phyloP scores from a whole-genome alignment of 2,797 vertebrate species.

The Limnodromus scolopaceus region DNA sequence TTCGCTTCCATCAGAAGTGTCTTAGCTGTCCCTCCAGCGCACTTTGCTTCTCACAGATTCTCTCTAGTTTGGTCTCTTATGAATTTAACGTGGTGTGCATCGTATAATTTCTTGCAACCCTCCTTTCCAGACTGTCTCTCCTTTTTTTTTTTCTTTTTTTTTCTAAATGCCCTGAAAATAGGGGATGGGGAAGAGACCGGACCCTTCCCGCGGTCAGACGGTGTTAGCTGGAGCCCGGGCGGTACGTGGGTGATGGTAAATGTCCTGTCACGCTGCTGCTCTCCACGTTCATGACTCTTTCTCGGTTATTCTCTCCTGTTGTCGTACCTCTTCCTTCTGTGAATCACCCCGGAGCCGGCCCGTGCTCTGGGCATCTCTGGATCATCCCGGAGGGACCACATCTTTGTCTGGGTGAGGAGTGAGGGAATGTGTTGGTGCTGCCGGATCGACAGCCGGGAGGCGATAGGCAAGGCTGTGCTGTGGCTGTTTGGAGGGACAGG shows the following conservation, averaged over 20 bases:
- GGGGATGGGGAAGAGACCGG: background rate
- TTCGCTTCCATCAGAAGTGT: background rate
- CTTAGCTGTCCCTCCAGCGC: background rate
- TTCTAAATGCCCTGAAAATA: background rate
- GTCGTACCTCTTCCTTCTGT: background rate
- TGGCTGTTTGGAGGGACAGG: background rate
- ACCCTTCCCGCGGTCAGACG: background rate
- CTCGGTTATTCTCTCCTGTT: background rate
- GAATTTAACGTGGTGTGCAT: background rate
- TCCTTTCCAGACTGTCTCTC: background rate
- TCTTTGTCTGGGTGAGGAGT: background rate
- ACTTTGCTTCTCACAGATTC: background rate
- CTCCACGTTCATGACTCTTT: background rate
- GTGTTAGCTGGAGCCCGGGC: background rate
- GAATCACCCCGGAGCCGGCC: background rate
- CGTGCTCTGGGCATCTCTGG: background rate
- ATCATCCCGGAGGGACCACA: background rate
- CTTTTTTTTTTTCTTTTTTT: background rate
- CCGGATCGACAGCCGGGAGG: background rate
- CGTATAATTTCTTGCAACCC: background rate
- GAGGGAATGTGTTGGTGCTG: fast-evolving
- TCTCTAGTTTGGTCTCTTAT: background rate
- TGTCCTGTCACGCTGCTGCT: background rate
- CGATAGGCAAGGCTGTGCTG: fast-evolving
- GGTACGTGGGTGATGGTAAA: background rate